Evolutionary conservation across 2,888 invertebrate species (phyloP), one percentile per base, ranked within the genome.

Genomic region (Mesopsocus fuscifrons): DNA sequence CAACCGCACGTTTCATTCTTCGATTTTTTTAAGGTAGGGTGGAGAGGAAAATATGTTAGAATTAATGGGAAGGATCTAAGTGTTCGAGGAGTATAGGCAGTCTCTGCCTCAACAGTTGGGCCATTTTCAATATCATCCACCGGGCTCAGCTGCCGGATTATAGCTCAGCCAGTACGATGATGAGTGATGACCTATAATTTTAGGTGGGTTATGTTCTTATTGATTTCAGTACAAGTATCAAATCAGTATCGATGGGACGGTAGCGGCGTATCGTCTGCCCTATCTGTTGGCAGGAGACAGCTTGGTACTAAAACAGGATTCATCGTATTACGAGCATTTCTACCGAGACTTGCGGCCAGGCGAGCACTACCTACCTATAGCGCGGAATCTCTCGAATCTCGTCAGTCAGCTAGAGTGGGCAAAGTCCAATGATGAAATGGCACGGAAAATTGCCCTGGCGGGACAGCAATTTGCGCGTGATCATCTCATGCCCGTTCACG

Each of bases 181-280:
- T n/a, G n/a, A n/a, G n/a, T n/a, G n/a, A n/a, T n/a, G n/a, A n/a
- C n/a, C n/a, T n/a, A n/a, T n/a, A n/a, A n/a, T n/a, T n/a, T n/a
- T n/a, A n/a, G n/a, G n/a, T n/a, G n/a, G n/a, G n/a, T n/a, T n/a
- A n/a, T n/a, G n/a, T n/a, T n/a, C n/a, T n/a, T n/a, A n/a, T n/a
- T n/a, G n/a, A n/a, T 60, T 72, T 58, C 65, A 95, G 92, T 88
- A 83, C 59, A 94, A 94, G 65, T 97, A 92, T 61, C 89, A 91
- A 64, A 61, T 97, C 22, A 88, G 79, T 55, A 69, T 97, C 44
- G 97, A 97, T 65, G 97, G 97, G 13, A 89, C 94, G 31, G 95
- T 97, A 13, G 94, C 95, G 16, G 88, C 95, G 0, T 97, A 95
- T 60, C 71, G 95, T 48, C 70, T 92, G 50, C 94, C 95, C 0